Evolutionary conservation across 2,797 vertebrate species (phyloP).

Genomic region (Hydrocynus forskahlii): DNA sequence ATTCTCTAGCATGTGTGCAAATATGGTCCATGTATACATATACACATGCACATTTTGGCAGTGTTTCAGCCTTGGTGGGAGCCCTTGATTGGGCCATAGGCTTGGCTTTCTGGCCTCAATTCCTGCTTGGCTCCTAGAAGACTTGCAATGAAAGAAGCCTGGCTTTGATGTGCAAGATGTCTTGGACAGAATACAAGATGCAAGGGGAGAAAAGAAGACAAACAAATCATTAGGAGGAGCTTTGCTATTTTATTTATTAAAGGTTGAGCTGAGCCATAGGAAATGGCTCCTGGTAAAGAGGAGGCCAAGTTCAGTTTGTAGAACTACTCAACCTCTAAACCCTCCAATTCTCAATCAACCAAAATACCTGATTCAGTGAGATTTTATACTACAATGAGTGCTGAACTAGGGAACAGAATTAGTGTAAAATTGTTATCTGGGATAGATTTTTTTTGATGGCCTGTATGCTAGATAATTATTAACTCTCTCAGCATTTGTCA

Average conservation of each 20-base stretch:
- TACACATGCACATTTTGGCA: constrained; percentile 50
- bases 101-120: constrained; percentile 61
- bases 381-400: no score
- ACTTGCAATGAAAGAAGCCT: constrained; percentile 63
- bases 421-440: no score
- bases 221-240: constrained; percentile 57
- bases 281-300: constrained; percentile 41
- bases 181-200: constrained; percentile 63
- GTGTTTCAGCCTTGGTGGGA: constrained; percentile 58
- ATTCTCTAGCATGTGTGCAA: constrained; percentile 29
- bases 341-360: no score
- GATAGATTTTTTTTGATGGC: no score
- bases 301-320: neutral
- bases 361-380: no score
- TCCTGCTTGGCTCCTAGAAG: constrained; percentile 65
- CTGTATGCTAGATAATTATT: no score
- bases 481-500: no score
- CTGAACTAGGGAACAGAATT: no score
- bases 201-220: constrained; percentile 51
- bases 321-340: no score
- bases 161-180: constrained; percentile 75
- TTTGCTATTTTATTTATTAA: constrained; percentile 65
- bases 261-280: constrained; percentile 51
- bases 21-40: constrained; percentile 13
- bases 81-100: constrained; percentile 54